Base-by-base conservation (phyloP, 2,797 vertebrate species). In the Aplochiton taeniatus region DNA sequence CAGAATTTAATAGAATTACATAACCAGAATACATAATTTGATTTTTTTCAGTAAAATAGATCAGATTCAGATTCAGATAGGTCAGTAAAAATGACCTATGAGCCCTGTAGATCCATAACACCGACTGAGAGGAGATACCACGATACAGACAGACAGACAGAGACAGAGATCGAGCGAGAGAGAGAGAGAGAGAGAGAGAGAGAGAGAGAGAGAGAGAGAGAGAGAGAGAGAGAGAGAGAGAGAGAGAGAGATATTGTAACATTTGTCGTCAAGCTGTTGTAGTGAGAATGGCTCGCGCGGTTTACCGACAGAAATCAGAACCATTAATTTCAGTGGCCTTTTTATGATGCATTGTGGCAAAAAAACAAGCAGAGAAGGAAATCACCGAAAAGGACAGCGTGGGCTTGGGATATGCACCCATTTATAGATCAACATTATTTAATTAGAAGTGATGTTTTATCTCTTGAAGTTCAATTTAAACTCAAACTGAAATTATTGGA, bases 261-360 rank as follows among this genome's bases (percentile, higher is more conserved):
- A 78, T 87, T 85, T 80, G 84, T 78, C 81, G 82, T 87, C 70
- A 81, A 90, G 87, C 84, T 90, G 87, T 68, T 80, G 83, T 83
- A 76, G 80, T 83, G 86, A 85, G 68, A 76, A 82, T 83, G 81
- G 78, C 31, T 31, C 31, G 60, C 68, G 77, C 73, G 85, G 80
- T 74, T 87, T 82, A 74, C 60, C 66, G 78, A 63, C 70, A 80
- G 49, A 57, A 59, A 76, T 74, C 72, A 72, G 73, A 79, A 72
- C 73, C 82, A 72, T 81, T 66, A 75, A 66, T 63, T 56, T 44
- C 66, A 72, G 48, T 62, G 48, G 77, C 60, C 41, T 58, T 44
- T 75, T 80, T 63, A 68, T 59, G 79, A 86, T 82, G 78, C 75
- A 68, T 75, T 74, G 62, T 78, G 74, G 72, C 75, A 58, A 12